Percentiles rank a stretch among this genome's conserved stretches.
Conservation (phyloP, 23 tunicate genomes). For the Botrylloides violaceus region DNA sequence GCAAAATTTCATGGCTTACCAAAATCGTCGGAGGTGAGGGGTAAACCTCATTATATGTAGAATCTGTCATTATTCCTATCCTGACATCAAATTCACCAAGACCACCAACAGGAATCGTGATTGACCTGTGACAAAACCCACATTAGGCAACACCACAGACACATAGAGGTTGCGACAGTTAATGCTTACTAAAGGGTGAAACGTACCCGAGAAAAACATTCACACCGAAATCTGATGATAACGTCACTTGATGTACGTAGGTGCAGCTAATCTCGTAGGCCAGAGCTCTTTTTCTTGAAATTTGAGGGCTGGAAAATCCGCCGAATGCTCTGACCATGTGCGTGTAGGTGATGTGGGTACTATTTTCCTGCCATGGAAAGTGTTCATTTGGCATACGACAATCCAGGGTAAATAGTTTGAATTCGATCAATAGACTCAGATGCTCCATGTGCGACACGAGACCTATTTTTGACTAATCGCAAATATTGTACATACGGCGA, state of each 20-base stretch:
- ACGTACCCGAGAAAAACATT: constrained; percentile 8
- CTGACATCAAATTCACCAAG: background rate
- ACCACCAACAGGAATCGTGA: background rate
- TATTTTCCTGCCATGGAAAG: constrained; percentile 29
- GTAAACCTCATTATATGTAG: background rate
- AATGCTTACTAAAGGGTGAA: background rate
- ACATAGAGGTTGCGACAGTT: background rate
- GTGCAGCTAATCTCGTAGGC: constrained; percentile 18
- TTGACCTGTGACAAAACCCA: background rate
- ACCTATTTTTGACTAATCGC: too few relatives aligned
- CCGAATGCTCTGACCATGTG: constrained; percentile 30
- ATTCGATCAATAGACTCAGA: too few relatives aligned
- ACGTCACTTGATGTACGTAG: constrained; percentile 2
- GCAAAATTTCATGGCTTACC: background rate
- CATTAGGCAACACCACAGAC: too few relatives aligned
- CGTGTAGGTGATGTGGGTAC: constrained; percentile 33
- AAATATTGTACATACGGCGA: too few relatives aligned
- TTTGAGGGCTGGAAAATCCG: constrained; percentile 8
- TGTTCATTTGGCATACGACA: too few relatives aligned
- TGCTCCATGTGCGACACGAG: too few relatives aligned
- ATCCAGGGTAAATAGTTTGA: too few relatives aligned
- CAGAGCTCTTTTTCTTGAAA: constrained; percentile 11
- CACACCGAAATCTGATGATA: background rate
- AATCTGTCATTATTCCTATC: background rate
- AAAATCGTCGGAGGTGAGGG: background rate